Evolutionary conservation across 2,113 vertebrate species (phyloP).

Genomic region (Theristicus caerulescens): DNA sequence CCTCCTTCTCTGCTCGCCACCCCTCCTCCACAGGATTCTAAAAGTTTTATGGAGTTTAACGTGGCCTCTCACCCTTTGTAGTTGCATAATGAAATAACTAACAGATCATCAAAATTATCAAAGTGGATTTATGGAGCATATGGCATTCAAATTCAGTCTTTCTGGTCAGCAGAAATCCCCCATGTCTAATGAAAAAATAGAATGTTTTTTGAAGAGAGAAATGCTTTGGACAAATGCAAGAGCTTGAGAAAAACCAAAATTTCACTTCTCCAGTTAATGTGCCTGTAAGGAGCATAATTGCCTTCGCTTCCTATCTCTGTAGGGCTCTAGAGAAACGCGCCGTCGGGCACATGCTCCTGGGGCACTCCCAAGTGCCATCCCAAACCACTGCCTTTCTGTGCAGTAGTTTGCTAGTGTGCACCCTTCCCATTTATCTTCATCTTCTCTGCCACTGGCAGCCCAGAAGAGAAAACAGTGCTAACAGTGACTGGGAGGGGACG

Average conservation of each 20-base stretch:
- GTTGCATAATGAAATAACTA: slow-evolving; percentile 39
- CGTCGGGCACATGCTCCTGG: background rate
- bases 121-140: background rate
- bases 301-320: background rate
- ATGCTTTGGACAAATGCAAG: background rate
- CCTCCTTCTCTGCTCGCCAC: background rate
- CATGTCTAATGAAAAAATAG: background rate
- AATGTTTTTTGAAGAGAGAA: background rate
- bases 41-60: background rate
- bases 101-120: background rate
- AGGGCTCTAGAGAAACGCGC: background rate
- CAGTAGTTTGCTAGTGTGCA: background rate
- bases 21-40: background rate
- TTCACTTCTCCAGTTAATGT: background rate
- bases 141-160: background rate
- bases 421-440: background rate
- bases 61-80: background rate
- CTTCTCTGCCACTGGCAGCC: background rate
- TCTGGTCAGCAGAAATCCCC: background rate
- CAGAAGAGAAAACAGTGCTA: background rate
- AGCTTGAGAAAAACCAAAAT: background rate
- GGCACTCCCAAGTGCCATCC: background rate
- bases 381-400: background rate
- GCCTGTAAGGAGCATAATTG: background rate
- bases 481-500: accelerated